Conservation (phyloP, 2,113 vertebrate genomes). For the Pandion haliaetus region DNA sequence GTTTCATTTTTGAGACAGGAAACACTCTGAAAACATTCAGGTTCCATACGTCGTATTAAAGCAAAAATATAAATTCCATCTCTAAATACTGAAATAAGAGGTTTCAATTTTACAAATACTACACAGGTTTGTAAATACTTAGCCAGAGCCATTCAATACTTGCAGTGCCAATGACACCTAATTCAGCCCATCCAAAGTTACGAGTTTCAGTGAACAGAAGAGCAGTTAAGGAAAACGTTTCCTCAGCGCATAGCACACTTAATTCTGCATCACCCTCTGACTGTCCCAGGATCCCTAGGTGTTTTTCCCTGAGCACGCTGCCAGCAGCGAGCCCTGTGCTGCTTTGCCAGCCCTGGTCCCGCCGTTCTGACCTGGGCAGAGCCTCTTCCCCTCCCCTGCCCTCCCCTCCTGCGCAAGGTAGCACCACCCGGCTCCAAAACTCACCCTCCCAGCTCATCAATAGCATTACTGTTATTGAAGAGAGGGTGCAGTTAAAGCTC, state of each 20-base stretch:
- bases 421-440: not conserved
- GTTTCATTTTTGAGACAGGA: not conserved
- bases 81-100: not conserved
- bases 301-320: not conserved
- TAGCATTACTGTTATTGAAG: not conserved
- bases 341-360: not conserved
- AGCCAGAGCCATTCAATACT: not conserved
- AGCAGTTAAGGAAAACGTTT: not conserved
- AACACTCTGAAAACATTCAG: not conserved
- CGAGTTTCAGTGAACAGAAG: not conserved
- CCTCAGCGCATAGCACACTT: not conserved
- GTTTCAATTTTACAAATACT: not conserved
- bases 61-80: not conserved
- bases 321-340: not conserved
- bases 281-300: not conserved
- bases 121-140: not conserved
- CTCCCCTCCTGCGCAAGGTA: not conserved
- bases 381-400: not conserved
- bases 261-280: not conserved
- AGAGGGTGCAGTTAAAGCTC: not conserved
- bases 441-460: not conserved
- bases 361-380: not conserved
- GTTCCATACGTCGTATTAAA: not conserved
- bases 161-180: not conserved
- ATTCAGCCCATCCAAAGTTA: not conserved